Conservation (phyloP, 2,113 vertebrate genomes). For the Odocoileus hemionus region DNA sequence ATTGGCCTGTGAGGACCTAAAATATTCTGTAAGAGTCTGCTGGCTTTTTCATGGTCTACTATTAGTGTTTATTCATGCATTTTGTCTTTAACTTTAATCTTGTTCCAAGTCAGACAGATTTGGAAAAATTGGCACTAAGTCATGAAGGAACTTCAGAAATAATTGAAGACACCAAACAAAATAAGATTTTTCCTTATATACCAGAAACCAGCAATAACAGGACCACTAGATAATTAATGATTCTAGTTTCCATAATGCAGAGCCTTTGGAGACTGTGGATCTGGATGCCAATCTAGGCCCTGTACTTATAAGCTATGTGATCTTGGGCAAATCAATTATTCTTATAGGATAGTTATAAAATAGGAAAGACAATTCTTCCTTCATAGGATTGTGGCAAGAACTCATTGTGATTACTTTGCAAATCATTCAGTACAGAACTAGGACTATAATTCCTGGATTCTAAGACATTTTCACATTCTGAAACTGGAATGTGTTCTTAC, state of each 20-base stretch:
- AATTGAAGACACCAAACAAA: neutral
- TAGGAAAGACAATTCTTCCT: neutral
- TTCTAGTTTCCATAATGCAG: neutral
- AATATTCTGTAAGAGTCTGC: neutral
- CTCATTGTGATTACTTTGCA: neutral
- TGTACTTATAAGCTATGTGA: neutral
- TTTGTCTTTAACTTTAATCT: neutral
- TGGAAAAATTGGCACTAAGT: neutral
- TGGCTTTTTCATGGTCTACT: neutral
- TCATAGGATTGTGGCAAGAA: neutral
- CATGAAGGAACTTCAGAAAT: neutral
- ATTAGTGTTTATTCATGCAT: neutral
- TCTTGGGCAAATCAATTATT: neutral
- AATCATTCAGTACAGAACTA: neutral
- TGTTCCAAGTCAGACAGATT: neutral
- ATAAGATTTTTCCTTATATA: neutral
- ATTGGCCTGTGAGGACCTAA: neutral
- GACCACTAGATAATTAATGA: neutral
- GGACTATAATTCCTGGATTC: neutral
- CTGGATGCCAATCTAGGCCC: neutral
- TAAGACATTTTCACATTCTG: neutral
- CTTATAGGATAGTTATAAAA: neutral
- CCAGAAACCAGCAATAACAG: neutral
- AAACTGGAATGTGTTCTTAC: conserved; percentile 12
- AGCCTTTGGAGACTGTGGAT: neutral